phyloP scores from a whole-genome alignment of 2,113 vertebrate genomes.

The Scatophagus argus region DNA sequence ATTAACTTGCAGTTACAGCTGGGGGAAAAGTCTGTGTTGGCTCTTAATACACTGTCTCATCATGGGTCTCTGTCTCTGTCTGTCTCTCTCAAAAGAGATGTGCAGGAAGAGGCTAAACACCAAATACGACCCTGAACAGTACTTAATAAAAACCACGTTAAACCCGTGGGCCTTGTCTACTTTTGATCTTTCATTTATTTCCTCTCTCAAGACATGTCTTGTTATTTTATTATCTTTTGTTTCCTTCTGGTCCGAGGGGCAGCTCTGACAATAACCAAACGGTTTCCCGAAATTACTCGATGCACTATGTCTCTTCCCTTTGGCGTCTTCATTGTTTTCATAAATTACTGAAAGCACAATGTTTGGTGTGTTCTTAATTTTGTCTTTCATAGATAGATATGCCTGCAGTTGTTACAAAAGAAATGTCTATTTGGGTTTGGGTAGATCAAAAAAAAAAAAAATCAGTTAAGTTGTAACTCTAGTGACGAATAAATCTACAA shows the following conservation, averaged over 20 bases:
- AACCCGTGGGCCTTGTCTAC: slow-evolving; percentile 43
- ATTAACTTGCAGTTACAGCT: slow-evolving; percentile 31
- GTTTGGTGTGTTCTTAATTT: slow-evolving; percentile 26
- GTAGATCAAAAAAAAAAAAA: slow-evolving; percentile 36
- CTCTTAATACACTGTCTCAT: slow-evolving; percentile 71
- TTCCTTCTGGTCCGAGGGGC: slow-evolving; percentile 31
- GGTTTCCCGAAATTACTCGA: slow-evolving; percentile 26
- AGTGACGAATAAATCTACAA: slow-evolving; percentile 20
- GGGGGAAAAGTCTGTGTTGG: slow-evolving; percentile 23
- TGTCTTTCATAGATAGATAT: slow-evolving; percentile 25
- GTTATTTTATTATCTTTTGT: slow-evolving; percentile 43
- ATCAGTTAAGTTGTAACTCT: background rate
- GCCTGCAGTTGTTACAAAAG: background rate
- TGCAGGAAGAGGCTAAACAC: slow-evolving; percentile 90
- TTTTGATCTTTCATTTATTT: slow-evolving; percentile 44
- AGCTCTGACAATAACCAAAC: slow-evolving; percentile 33
- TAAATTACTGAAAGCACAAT: slow-evolving; percentile 13
- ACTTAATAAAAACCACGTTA: slow-evolving; percentile 67
- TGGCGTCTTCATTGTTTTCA: slow-evolving; percentile 8
- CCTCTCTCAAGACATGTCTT: slow-evolving; percentile 25
- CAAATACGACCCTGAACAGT: slow-evolving; percentile 86
- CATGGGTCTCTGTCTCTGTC: slow-evolving; percentile 79
- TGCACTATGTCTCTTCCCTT: slow-evolving; percentile 1
- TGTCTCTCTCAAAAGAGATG: slow-evolving; percentile 84
- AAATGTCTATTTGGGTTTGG: too few species aligned